phyloP scores from a whole-genome alignment of 2,113 vertebrate genomes.

The Excalfactoria chinensis region DNA sequence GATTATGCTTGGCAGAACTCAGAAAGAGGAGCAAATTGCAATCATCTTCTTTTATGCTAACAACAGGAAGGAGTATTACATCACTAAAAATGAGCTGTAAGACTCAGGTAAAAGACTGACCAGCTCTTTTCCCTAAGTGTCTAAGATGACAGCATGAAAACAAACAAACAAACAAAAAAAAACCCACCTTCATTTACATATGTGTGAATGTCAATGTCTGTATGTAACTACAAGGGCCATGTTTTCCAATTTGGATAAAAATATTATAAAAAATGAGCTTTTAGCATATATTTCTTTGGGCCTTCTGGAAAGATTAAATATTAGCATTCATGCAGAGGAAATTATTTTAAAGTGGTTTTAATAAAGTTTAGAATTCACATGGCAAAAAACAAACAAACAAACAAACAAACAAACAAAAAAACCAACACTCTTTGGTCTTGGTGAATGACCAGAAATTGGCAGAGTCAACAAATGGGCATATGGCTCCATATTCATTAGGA shows the following conservation, averaged over 20 bases:
- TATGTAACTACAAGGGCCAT: rapidly evolving
- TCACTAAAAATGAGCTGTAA: neutral
- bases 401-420: no score
- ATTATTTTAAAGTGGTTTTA: constrained; percentile 25
- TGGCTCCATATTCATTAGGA: neutral
- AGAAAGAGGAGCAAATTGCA: neutral
- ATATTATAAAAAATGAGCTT: neutral
- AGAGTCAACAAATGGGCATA: neutral
- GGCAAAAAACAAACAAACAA: neutral
- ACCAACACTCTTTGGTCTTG: no score
- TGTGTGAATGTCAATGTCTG: neutral
- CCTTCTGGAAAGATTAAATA: neutral
- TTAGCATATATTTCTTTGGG: neutral
- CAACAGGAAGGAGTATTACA: neutral
- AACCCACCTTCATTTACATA: neutral
- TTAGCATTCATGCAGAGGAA: neutral
- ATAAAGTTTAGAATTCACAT: neutral
- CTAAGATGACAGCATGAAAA: neutral
- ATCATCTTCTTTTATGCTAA: neutral
- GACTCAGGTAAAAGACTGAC: neutral
- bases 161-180: neutral
- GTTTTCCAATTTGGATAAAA: neutral
- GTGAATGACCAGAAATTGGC: neutral
- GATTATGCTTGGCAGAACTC: constrained; percentile 25
- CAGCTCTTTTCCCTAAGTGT: neutral